phyloP scores from a whole-genome alignment of 2,888 invertebrate species.

The Papilio elwesi region DNA sequence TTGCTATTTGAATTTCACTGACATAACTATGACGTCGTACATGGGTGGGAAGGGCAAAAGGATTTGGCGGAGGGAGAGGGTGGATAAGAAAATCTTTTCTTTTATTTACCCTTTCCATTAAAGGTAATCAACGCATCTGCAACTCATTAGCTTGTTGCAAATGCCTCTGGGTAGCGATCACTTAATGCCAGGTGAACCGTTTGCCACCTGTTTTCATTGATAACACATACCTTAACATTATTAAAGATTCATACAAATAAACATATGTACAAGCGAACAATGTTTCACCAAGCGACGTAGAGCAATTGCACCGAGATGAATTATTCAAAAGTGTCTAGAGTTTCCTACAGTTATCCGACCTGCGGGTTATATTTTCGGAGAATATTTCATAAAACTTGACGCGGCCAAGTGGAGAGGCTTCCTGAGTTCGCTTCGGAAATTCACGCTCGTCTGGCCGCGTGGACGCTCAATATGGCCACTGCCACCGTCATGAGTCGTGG shows the following conservation, averaged over 20 bases:
- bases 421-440: constrained; percentile 29
- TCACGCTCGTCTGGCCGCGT: constrained; percentile 30
- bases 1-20: too few species aligned
- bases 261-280: not conserved
- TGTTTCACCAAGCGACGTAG: constrained; percentile 2
- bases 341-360: constrained; percentile 19
- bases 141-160: too few species aligned
- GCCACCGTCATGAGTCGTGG: constrained; percentile 22
- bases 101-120: too few species aligned
- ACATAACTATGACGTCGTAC: too few species aligned
- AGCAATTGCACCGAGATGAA: constrained; percentile 28
- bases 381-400: constrained; percentile 38
- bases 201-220: too few species aligned
- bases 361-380: constrained; percentile 34
- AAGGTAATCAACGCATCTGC: too few species aligned
- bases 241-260: not conserved
- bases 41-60: too few species aligned
- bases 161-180: too few species aligned
- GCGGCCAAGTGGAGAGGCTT: constrained; percentile 23
- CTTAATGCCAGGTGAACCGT: too few species aligned
- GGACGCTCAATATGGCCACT: constrained; percentile 27
- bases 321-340: constrained; percentile 32
- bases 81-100: too few species aligned
- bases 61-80: too few species aligned
- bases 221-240: too few species aligned